These are phyloP conservation scores for Stichopus chloronotus DNA, from an alignment of 35 echinoderm and acorn worm genomes.

Conservation along the genomic window DNA sequence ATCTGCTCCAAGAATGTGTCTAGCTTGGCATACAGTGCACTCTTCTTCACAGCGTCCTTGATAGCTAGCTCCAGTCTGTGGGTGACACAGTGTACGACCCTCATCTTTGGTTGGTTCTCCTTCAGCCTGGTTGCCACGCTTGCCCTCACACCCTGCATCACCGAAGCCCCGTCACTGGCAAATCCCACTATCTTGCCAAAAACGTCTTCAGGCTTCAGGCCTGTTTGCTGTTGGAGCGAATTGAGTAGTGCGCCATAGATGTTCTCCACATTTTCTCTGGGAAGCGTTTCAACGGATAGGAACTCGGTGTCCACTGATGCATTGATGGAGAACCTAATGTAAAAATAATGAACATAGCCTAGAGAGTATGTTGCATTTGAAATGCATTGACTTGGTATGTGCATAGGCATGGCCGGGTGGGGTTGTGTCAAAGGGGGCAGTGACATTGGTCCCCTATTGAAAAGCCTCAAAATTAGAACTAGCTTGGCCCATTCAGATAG, in stretches of 20 bases:
- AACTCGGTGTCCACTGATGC: background rate
- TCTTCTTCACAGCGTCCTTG: background rate
- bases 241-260: background rate
- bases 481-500: no score
- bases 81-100: slow-evolving; percentile 11
- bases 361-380: no score
- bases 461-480: no score
- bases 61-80: slow-evolving; percentile 38
- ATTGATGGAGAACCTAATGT: background rate
- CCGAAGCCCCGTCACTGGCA: slow-evolving; percentile 25
- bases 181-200: background rate
- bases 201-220: background rate
- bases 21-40: background rate
- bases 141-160: slow-evolving; percentile 14
- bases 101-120: background rate
- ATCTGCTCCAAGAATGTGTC: background rate
- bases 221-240: background rate
- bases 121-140: slow-evolving; percentile 19
- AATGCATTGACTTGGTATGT: no score
- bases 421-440: no score
- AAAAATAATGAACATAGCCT: no score
- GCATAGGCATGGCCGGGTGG: no score
- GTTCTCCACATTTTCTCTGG: background rate
- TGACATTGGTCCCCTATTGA: no score
- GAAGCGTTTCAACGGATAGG: background rate